Conservation (phyloP, 1,140 invertebrate genomes). For the Sinella curviseta region DNA sequence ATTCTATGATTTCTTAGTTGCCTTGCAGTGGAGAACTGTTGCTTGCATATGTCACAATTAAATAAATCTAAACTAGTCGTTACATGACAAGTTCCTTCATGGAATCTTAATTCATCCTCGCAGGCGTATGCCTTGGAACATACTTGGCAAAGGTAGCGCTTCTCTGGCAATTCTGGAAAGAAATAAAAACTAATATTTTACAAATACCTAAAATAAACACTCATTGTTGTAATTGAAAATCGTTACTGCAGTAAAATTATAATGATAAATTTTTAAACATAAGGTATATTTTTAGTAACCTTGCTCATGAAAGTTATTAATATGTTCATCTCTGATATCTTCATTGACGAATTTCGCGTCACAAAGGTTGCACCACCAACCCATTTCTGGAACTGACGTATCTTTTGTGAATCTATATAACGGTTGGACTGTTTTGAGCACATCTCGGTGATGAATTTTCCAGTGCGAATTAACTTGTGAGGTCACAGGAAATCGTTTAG, state of each 20-base stretch:
- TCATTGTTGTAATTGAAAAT: background rate
- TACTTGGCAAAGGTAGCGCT: background rate
- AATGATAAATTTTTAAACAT: background rate
- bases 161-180: too few species aligned
- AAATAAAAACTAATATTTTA: too few species aligned
- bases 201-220: too few species aligned
- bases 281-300: background rate
- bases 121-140: background rate
- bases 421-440: background rate
- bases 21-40: background rate
- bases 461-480: background rate
- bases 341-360: background rate
- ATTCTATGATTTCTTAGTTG: background rate
- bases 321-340: background rate
- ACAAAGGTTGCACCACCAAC: background rate
- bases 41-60: background rate
- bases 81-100: background rate
- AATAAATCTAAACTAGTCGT: background rate
- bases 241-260: background rate
- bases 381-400: background rate
- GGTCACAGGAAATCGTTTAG: background rate
- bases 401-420: background rate
- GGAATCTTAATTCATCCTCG: background rate
- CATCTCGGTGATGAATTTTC: background rate
- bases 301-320: background rate